Evolutionary conservation across 2,888 invertebrate species (phyloP).

Genomic region (Oligia strigilis): DNA sequence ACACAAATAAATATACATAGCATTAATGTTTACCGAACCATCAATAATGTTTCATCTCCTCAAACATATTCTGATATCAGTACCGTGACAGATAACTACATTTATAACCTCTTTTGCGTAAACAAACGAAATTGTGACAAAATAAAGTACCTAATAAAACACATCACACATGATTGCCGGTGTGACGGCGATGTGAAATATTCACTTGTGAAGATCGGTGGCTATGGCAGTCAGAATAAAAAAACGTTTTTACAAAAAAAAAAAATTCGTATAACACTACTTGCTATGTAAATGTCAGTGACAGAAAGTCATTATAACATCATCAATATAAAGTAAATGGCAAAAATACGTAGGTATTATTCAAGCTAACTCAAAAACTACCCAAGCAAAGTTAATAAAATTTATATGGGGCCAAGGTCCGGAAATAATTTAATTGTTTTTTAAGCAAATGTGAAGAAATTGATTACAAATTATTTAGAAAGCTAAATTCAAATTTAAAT

Average conservation of each 20-base stretch:
- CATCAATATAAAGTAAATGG: too few species aligned
- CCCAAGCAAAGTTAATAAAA: too few species aligned
- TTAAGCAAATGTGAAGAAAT: too few species aligned
- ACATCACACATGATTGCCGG: background rate
- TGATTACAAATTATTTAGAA: background rate
- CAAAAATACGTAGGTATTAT: too few species aligned
- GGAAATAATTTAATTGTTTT: background rate
- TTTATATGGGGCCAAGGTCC: background rate
- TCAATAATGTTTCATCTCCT: constrained; percentile 7
- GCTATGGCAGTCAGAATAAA: constrained; percentile 32
- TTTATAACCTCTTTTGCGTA: constrained; percentile 14
- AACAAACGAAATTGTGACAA: constrained; percentile 40
- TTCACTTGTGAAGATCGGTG: background rate
- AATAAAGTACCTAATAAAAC: constrained; percentile 40
- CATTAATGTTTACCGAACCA: background rate
- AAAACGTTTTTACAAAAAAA: too few species aligned
- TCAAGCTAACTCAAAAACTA: too few species aligned
- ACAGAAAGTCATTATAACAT: too few species aligned
- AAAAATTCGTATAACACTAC: too few species aligned
- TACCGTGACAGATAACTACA: constrained; percentile 25
- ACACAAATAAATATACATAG: background rate
- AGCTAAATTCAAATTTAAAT: too few species aligned
- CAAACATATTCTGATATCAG: constrained; percentile 9
- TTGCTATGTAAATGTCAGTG: too few species aligned
- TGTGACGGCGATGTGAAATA: constrained; percentile 29